phyloP scores from a whole-genome alignment of 2,888 invertebrate species.

The Diloba caeruleocephala region DNA sequence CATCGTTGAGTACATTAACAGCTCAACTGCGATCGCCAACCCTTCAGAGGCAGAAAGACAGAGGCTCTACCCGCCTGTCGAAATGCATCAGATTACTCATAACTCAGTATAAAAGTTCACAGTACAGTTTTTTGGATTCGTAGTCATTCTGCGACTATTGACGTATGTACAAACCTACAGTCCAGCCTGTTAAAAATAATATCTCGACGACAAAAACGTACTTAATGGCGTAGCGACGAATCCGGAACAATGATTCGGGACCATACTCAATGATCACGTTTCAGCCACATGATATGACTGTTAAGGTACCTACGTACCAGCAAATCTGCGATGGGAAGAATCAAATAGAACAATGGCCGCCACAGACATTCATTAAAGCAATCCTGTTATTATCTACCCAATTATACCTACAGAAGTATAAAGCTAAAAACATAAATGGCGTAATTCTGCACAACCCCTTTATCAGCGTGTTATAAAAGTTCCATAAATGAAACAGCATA shows the following conservation, averaged over 20 bases:
- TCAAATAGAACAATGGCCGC: conserved; percentile 49
- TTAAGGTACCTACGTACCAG: conserved; percentile 18
- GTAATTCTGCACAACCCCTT: conserved; percentile 23
- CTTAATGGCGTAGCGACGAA: conserved; percentile 1
- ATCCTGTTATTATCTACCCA: conserved; percentile 45
- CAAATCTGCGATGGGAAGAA: conserved; percentile 35
- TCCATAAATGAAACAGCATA: not conserved
- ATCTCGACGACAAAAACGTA: not conserved
- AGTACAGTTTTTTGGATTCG: too few relatives aligned
- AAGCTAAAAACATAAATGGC: conserved; percentile 20
- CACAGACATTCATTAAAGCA: conserved; percentile 35
- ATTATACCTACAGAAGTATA: conserved; percentile 10
- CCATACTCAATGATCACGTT: conserved; percentile 24
- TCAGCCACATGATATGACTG: conserved; percentile 23
- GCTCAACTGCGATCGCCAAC: too few relatives aligned
- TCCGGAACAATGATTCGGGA: conserved; percentile 16
- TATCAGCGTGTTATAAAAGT: conserved; percentile 16
- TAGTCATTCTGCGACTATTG: too few relatives aligned
- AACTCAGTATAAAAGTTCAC: too few relatives aligned
- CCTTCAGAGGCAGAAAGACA: too few relatives aligned
- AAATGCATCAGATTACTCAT: too few relatives aligned
- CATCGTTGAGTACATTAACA: too few relatives aligned
- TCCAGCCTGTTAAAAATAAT: not conserved
- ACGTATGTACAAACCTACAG: too few relatives aligned
- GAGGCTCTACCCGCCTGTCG: too few relatives aligned